Evolutionary conservation across 2,888 invertebrate species (phyloP).

Genomic region (Harpalus rubripes): DNA sequence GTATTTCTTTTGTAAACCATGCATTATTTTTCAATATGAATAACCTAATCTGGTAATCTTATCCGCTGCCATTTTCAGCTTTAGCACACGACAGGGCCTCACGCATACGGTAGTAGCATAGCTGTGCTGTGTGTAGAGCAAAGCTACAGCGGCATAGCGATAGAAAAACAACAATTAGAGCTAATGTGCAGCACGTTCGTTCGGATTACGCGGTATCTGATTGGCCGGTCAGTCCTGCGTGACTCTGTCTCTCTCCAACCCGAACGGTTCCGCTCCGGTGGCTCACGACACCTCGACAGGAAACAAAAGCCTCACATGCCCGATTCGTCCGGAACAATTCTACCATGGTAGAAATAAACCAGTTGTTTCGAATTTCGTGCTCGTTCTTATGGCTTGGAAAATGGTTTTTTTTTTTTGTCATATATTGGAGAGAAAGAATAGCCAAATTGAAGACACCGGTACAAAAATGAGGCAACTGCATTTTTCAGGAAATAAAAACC

Average conservation of each 20-base stretch:
- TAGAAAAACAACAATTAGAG: slow-evolving; percentile 58
- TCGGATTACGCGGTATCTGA: slow-evolving; percentile 54
- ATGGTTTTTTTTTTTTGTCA: no score
- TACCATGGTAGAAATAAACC: no score
- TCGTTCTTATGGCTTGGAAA: no score
- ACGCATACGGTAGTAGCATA: background rate
- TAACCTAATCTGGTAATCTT: slow-evolving; percentile 19
- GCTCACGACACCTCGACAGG: slow-evolving; percentile 34
- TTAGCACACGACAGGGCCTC: slow-evolving; percentile 28
- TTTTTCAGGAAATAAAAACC: no score
- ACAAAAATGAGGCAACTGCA: no score
- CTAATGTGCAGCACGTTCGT: slow-evolving; percentile 53
- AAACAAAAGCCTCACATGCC: background rate
- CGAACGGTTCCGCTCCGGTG: slow-evolving; percentile 53
- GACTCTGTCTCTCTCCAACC: slow-evolving; percentile 37
- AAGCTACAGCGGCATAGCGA: slow-evolving; percentile 12
- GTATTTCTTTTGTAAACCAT: background rate
- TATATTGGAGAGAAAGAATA: no score
- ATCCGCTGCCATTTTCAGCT: slow-evolving; percentile 26
- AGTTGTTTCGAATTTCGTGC: no score
- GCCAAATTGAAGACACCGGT: no score
- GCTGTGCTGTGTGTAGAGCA: background rate
- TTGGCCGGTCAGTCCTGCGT: slow-evolving; percentile 52
- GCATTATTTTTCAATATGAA: slow-evolving; percentile 13
- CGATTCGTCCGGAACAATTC: background rate